Evolutionary conservation across 2,888 invertebrate genomes (phyloP), one percentile per base, ranked within the genome.

Genomic region (Panopea generosa): DNA sequence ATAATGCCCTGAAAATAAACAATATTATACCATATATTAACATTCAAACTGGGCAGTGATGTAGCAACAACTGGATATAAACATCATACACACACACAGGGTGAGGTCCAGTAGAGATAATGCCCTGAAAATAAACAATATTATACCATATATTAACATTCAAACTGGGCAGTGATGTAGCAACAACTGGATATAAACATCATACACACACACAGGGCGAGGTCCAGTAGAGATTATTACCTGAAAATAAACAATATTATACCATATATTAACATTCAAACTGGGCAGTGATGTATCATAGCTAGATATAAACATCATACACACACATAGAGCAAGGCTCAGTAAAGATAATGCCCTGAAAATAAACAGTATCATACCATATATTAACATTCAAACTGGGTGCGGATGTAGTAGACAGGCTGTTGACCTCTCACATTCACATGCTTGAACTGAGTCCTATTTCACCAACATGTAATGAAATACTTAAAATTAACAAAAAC

Each of bases 111-210:
- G 67, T 71, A 92, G 76, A 0, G 93, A 93, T 67, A 92, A 78
- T 4, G 86, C 87, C 92, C 92, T 92, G 84, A 38, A 85, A 78
- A 11, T 9, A 65, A 52, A 33, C 6, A 27, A n/a, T n/a, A n/a
- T n/a, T n/a, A n/a, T n/a, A n/a, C 18, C n/a, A n/a, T 40, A 40
- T 40, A 11, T 40, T 9, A 40, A 40, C 40, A 14, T 40, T 14
- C 40, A 40, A 9, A 40, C n/a, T n/a, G n/a, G n/a, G n/a, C n/a
- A n/a, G n/a, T n/a, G n/a, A n/a, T n/a, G 78, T 92, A 93, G 82
- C 92, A 92, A 93, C 93, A 93, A 63, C 91, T 91, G 40, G 92
- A 91, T 75, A 93, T 91, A 83, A 93, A 92, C 93, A 93, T 93
- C 67, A 93, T 86, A 3, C 89, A 86, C 47, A 93, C 85, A 84